Evolutionary conservation across 1,140 invertebrate genomes (phyloP), one percentile per base, ranked within the genome.

Genomic region (Platyscapa corneri): DNA sequence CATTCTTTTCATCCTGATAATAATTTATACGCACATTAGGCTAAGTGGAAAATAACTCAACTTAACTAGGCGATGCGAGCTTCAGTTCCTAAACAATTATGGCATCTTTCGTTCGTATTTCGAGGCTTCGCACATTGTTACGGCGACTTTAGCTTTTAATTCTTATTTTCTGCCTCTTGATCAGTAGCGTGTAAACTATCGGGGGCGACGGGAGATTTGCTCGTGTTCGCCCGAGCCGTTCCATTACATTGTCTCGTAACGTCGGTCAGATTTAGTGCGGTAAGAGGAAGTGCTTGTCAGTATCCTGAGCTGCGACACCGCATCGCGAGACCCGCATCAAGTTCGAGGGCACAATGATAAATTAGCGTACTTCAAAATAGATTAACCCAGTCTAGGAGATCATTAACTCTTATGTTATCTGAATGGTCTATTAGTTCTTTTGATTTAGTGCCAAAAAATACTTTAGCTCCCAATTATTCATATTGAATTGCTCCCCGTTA

Each of bases 21-120:
- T 82, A 77, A 84, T 84, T 67, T 53, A 70, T 70, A 74, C 46
- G 75, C 65, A 74, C 64, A 65, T 75, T 85, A 37, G 37, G 23
- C 49, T 67, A 85, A 85, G 83, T 85, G 83, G 75, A 85, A 85
- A 80, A 85, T 85, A 74, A 75, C 83, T 75, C 65, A 18, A 34
- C 46, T 83, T 65, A 64, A 60, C 60, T 39, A 27, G 53, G 0
- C 23, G 67, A 80, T 67, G 3, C 72, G 39, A 32, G 74, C 37
- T 32, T 49, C 39, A 80, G 60, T 80, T 65, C 60, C 78, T 67
- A 23, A 18, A 53, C 53, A 30, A 83, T 83, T 46, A 32, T 39
- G 67, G 32, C 53, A 64, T 60, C 53, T 78, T 78, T 64, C 53
- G 3, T 56, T 60, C 46, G n/a, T 78, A 60, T 78, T 60, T 64